Base-by-base conservation (phyloP, 2,888 invertebrate species). In the Tenthredo distinguenda region DNA sequence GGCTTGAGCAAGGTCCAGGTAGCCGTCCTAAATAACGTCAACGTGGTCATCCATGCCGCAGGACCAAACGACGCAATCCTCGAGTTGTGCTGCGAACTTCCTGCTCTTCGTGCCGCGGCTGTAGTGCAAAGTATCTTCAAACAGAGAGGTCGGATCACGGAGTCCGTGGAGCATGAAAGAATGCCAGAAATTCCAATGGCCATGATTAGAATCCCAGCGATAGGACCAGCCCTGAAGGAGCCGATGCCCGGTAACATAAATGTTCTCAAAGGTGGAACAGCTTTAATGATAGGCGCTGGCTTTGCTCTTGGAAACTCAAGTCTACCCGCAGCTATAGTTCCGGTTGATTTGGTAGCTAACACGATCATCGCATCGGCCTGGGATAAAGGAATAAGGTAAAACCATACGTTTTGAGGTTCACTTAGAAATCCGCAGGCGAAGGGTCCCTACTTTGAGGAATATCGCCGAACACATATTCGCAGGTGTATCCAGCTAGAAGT, bases 191-290 rank as follows among this genome's bases (percentile, higher is more conserved):
- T 90, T 34, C 90, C 91, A 1, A 9, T 92, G 43, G 89, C 89
- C 4, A 1, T 92, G 58, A 84, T 92, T 18, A 88, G 91, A 71
- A 31, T 91, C 0, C 89, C 91, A 0, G 34, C 90, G 40, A 5
- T 92, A n/a, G 92, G 91, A 4, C 91, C 92, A 4, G 90, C 91
- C 21, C 76, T 88, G 71, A 88, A 87, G 7, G 92, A 92, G 21
- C 92, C 92, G 2, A 90, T 91, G 86, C 92, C 92, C 0, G 92
- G 92, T 6, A 91, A 89, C 85, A 88, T 90, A 2, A 91, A 91
- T 12, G 74, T 88, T 5, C 81, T 92, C 18, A 89, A 88, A 85
- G 92, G 90, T 12, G 85, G 91, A 21, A 90, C 91, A 0, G 92
- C 92, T 0, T 65, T 92, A 15, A 91, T 92, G 88, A 87, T 90